phyloP scores from a whole-genome alignment of 1,140 invertebrate species.

The Hycleus phaleratus region DNA sequence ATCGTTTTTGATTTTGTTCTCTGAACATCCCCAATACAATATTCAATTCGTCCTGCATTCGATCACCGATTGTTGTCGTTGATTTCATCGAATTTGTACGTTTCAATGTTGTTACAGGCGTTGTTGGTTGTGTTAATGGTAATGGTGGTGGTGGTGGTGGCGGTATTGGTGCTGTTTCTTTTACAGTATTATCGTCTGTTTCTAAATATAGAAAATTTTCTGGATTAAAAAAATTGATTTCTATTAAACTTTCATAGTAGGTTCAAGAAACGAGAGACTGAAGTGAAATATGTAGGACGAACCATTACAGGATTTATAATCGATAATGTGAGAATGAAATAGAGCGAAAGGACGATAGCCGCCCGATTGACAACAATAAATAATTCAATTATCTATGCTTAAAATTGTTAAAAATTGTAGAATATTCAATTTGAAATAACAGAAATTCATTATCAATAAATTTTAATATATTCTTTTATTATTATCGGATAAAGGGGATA shows the following conservation, averaged over 20 bases:
- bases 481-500: too few relatives aligned
- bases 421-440: too few relatives aligned
- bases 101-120: conserved; percentile 16
- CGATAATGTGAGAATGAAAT: conserved; percentile 10
- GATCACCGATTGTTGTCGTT: conserved; percentile 23
- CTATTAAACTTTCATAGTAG: neutral
- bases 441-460: too few relatives aligned
- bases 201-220: neutral
- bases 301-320: conserved; percentile 8
- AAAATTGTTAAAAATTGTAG: too few relatives aligned
- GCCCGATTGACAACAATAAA: conserved; percentile 6
- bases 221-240: neutral
- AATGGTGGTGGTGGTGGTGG: conserved; percentile 23
- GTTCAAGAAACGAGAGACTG: neutral
- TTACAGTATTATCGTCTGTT: neutral
- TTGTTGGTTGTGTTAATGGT: conserved; percentile 19
- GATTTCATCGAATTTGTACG: conserved; percentile 23
- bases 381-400: neutral
- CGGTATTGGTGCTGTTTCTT: neutral
- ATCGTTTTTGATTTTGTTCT: conserved; percentile 45
- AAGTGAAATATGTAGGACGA: neutral
- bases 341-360: conserved; percentile 4
- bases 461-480: too few relatives aligned
- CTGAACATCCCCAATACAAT: conserved; percentile 53
- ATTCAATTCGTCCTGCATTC: conserved; percentile 64